Evolutionary conservation across 2,113 vertebrate species (phyloP).

Genomic region (Cinclus cinclus): DNA sequence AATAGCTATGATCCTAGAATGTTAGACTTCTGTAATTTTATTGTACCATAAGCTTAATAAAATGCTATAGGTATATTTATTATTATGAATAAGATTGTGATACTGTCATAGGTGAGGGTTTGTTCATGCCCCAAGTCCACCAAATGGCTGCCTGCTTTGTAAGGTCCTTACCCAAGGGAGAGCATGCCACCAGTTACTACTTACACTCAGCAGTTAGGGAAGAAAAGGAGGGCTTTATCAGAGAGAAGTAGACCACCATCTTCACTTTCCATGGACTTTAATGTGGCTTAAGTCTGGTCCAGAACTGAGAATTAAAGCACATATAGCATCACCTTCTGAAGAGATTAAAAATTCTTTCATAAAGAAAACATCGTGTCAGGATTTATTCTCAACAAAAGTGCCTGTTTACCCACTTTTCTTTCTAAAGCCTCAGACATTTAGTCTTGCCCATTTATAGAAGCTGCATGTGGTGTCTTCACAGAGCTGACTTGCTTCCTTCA

Average conservation of each 20-base stretch:
- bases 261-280: not conserved
- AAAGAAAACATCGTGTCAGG: not conserved
- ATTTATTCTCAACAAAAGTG: not conserved
- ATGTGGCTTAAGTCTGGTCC: not conserved
- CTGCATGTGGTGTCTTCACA: not conserved
- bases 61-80: not conserved
- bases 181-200: not conserved
- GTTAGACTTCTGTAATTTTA: not conserved
- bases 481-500: not conserved
- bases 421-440: not conserved
- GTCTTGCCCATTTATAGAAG: not conserved
- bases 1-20: not conserved
- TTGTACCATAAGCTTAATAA: not conserved
- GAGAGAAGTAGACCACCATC: not conserved
- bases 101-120: not conserved
- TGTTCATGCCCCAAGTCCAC: not conserved
- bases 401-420: not conserved
- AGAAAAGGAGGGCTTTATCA: not conserved
- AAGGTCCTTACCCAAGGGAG: not conserved
- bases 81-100: not conserved
- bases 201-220: not conserved
- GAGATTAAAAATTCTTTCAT: not conserved
- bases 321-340: not conserved
- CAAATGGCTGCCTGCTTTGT: not conserved
- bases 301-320: not conserved